Percentiles rank a stretch among this genome's conserved stretches.
These are phyloP conservation scores for Caenorhabditis zanzibari DNA, from an alignment of 2,888 invertebrate genomes.

Conservation along the genomic window DNA sequence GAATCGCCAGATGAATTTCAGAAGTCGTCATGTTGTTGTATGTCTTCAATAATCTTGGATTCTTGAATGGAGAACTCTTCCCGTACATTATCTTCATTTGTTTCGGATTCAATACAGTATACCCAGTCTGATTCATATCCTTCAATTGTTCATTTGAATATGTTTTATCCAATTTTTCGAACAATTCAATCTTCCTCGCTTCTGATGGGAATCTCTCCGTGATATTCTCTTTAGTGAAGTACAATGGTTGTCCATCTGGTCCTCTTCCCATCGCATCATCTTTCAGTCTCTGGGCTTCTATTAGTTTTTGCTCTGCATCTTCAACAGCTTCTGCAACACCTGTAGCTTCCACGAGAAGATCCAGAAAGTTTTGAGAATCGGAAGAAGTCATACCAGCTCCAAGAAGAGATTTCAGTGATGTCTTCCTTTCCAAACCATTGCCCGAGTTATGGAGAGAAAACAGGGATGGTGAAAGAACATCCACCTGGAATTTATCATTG, in stretches of 20 bases:
- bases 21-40: slow-evolving; percentile 57
- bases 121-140: slow-evolving; percentile 78
- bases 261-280: slow-evolving; percentile 62
- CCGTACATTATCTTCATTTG: slow-evolving; percentile 79
- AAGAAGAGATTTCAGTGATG: slow-evolving; percentile 41
- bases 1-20: slow-evolving; percentile 56
- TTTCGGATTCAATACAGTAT: slow-evolving; percentile 71
- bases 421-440: slow-evolving; percentile 45
- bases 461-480: slow-evolving; percentile 57
- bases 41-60: slow-evolving; percentile 59
- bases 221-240: slow-evolving; percentile 79
- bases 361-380: slow-evolving; percentile 59
- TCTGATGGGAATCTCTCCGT: slow-evolving; percentile 68
- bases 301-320: slow-evolving; percentile 63
- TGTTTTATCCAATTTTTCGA: slow-evolving; percentile 72
- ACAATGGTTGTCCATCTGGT: slow-evolving; percentile 72
- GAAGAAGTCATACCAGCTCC: slow-evolving; percentile 9
- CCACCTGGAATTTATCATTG: slow-evolving; percentile 29
- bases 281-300: slow-evolving; percentile 45
- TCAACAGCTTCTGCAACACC: slow-evolving; percentile 63
- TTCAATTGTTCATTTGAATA: slow-evolving; percentile 73
- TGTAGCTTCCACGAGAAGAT: slow-evolving; percentile 61
- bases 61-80: slow-evolving; percentile 71
- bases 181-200: slow-evolving; percentile 75
- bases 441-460: slow-evolving; percentile 60